These are phyloP conservation scores for Brachionus calyciflorus DNA, from an alignment of 1,140 invertebrate species.

Conservation along the genomic window DNA sequence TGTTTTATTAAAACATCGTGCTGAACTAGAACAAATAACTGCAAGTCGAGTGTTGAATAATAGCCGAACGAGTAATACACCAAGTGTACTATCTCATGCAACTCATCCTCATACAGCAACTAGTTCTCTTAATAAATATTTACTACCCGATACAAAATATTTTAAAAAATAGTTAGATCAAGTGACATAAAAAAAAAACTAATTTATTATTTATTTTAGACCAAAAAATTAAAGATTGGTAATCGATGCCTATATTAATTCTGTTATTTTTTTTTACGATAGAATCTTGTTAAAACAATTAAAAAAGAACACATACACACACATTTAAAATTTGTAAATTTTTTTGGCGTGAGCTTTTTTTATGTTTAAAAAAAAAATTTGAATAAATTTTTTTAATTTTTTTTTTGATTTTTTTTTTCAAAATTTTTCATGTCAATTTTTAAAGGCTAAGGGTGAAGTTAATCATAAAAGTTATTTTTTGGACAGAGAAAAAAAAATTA, in stretches of 20 bases:
- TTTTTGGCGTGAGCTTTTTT: no score
- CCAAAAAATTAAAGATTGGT: no score
- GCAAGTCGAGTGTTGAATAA: neutral
- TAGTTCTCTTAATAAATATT: neutral
- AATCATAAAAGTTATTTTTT: no score
- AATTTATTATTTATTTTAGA: neutral
- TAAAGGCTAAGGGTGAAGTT: no score
- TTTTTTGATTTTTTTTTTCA: no score
- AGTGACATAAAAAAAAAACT: neutral
- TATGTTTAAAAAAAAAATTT: no score
- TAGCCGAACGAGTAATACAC: conserved; percentile 24
- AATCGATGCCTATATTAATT: no score
- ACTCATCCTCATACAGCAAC: neutral
- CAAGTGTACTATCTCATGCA: neutral
- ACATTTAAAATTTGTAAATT: no score
- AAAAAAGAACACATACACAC: neutral
- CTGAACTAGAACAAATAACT: conserved; percentile 40
- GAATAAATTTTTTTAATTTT: no score
- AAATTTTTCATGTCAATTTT: no score
- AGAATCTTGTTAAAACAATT: neutral
- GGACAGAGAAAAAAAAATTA: no score
- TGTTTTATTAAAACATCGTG: conserved; percentile 26
- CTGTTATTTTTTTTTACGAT: neutral
- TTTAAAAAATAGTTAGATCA: conserved; percentile 31
- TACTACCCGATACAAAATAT: conserved; percentile 45